phyloP scores from a whole-genome alignment of 2,797 vertebrate species.

The Eupleurogrammus muticus region DNA sequence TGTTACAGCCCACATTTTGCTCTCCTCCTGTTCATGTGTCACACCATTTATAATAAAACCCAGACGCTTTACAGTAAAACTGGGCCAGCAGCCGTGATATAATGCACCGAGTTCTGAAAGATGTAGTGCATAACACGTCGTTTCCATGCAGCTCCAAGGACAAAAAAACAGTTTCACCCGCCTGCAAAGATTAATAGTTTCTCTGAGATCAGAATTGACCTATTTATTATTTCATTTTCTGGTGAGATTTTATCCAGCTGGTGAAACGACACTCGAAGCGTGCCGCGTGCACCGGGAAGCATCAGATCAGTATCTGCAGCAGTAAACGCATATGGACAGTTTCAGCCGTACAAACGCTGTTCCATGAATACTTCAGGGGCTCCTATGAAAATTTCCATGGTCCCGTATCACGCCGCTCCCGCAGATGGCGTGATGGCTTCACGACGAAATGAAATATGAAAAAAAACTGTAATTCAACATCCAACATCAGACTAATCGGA shows the following conservation, averaged over 20 bases:
- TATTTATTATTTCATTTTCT: background rate
- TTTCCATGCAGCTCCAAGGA: constrained; percentile 23
- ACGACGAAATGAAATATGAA: constrained; percentile 25
- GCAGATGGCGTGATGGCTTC: constrained; percentile 4
- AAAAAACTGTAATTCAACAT: constrained; percentile 16
- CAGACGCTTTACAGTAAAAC: constrained; percentile 12
- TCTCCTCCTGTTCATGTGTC: constrained; percentile 2
- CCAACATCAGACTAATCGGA: constrained; percentile 41
- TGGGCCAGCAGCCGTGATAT: constrained; percentile 1
- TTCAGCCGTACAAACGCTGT: background rate
- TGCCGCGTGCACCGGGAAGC: background rate
- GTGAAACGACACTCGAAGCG: background rate
- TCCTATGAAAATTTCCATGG: background rate
- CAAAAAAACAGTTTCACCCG: too few species aligned
- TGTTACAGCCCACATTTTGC: background rate
- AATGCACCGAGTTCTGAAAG: background rate
- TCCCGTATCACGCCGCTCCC: constrained; percentile 15
- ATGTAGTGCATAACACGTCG: constrained; percentile 9
- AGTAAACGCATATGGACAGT: background rate
- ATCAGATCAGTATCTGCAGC: background rate
- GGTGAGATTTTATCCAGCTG: background rate
- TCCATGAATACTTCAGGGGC: background rate
- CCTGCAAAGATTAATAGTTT: constrained; percentile 10
- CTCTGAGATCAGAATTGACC: background rate
- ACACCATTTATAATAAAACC: background rate